Percentiles rank a stretch among this genome's conserved stretches.
phyloP scores from a whole-genome alignment of 2,113 vertebrate genomes.

The Paratilapia polleni region DNA sequence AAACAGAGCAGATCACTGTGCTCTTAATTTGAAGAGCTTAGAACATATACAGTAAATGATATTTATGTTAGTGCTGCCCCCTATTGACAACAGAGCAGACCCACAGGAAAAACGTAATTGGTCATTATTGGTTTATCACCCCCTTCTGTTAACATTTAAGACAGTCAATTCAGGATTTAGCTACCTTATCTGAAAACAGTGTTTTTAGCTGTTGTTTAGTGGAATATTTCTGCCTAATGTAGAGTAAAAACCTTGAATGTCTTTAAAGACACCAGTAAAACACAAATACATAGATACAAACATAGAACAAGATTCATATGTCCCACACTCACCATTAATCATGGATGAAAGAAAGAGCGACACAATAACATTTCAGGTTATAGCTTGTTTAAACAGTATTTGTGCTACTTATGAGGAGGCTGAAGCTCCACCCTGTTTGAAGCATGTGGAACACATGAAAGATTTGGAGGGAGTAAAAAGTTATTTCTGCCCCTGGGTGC shows the following conservation, averaged over 20 bases:
- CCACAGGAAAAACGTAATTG: not conserved
- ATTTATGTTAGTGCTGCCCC: constrained; percentile 41
- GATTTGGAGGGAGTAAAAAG: too few relatives aligned
- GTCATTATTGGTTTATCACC: not conserved
- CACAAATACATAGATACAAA: fast-evolving
- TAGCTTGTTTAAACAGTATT: not conserved
- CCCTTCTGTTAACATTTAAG: not conserved
- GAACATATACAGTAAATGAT: too few relatives aligned
- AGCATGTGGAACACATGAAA: too few relatives aligned
- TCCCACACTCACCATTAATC: too few relatives aligned
- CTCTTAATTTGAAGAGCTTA: too few relatives aligned
- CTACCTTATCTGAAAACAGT: not conserved
- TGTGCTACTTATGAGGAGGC: not conserved
- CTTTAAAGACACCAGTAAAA: not conserved
- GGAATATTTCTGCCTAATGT: not conserved
- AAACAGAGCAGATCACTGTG: not conserved
- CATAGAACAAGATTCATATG: not conserved
- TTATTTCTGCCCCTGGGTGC: too few relatives aligned
- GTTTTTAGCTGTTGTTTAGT: not conserved
- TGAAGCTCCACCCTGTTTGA: too few relatives aligned
- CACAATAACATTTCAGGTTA: not conserved
- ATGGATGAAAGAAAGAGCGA: not conserved
- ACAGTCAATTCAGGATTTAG: not conserved
- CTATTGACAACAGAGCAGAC: constrained; percentile 11
- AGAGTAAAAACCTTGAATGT: not conserved